Evolutionary conservation across 2,797 vertebrate genomes (phyloP).

Genomic region (Trematomus bernacchii): DNA sequence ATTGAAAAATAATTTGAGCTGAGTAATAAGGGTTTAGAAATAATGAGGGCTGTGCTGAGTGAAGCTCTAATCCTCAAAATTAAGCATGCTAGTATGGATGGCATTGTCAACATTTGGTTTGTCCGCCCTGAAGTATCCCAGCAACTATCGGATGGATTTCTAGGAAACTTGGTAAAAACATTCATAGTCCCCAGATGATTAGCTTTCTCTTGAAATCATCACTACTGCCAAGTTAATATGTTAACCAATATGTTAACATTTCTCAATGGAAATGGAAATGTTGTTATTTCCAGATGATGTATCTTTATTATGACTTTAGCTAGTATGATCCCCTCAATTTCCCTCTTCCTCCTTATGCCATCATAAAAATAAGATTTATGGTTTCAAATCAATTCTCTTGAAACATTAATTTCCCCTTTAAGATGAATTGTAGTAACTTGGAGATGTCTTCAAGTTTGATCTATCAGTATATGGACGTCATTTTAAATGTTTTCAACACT

Average conservation of each 20-base stretch:
- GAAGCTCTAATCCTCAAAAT: too few species aligned
- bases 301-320: not conserved
- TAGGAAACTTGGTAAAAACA: not conserved
- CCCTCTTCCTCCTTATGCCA: too few species aligned
- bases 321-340: not conserved
- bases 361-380: not conserved
- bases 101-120: not conserved
- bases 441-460: not conserved
- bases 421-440: not conserved
- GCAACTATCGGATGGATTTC: not conserved
- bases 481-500: not conserved
- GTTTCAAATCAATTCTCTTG: not conserved
- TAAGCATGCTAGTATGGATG: not conserved
- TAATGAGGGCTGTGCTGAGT: slow-evolving; percentile 18
- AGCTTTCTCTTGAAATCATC: too few species aligned
- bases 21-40: slow-evolving; percentile 43
- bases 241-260: not conserved
- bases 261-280: not conserved
- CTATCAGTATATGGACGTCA: not conserved
- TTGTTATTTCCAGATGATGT: not conserved
- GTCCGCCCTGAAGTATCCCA: not conserved
- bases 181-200: not conserved
- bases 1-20: slow-evolving; percentile 51
- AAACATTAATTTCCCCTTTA: not conserved
- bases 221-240: not conserved